Conservation (phyloP, 30 jellyfish, hydroid and myxozoan genomes). For the Aurelia coerulea region DNA sequence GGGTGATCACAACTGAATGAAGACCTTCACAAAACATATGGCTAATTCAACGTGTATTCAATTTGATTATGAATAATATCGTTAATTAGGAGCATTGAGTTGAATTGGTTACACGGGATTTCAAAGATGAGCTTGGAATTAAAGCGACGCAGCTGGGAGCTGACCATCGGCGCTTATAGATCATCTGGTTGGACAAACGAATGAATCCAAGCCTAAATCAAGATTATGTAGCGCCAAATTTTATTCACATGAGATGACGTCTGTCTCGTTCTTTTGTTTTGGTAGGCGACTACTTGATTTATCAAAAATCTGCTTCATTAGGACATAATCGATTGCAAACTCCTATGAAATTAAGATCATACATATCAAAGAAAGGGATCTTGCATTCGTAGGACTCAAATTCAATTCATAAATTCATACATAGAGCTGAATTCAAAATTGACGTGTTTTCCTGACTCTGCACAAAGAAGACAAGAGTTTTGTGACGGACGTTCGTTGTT, state of each 20-base stretch:
- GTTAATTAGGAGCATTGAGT: background rate
- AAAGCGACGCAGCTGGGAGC: constrained; percentile 33
- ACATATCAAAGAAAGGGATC: background rate
- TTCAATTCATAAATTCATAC: background rate
- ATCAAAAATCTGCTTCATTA: constrained; percentile 24
- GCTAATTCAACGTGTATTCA: background rate
- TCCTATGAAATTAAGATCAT: constrained; percentile 1
- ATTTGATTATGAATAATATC: background rate
- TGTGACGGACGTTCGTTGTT: too few species aligned
- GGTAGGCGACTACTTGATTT: constrained; percentile 42
- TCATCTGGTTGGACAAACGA: constrained; percentile 35
- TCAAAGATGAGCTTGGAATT: constrained; percentile 22
- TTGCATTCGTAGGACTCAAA: background rate
- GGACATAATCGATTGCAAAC: background rate
- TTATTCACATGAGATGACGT: constrained; percentile 29
- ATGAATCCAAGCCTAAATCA: constrained; percentile 23
- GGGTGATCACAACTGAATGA: too few species aligned
- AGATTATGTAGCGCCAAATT: constrained; percentile 58
- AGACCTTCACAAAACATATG: background rate
- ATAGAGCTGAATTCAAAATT: too few species aligned
- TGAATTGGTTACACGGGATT: constrained; percentile 10
- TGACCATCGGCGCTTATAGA: constrained; percentile 52
- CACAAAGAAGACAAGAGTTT: too few species aligned
- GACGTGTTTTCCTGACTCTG: too few species aligned
- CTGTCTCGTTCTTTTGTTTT: constrained; percentile 12